Base-by-base conservation (phyloP, 2,888 invertebrate genomes). In the Drosophila borealis region DNA sequence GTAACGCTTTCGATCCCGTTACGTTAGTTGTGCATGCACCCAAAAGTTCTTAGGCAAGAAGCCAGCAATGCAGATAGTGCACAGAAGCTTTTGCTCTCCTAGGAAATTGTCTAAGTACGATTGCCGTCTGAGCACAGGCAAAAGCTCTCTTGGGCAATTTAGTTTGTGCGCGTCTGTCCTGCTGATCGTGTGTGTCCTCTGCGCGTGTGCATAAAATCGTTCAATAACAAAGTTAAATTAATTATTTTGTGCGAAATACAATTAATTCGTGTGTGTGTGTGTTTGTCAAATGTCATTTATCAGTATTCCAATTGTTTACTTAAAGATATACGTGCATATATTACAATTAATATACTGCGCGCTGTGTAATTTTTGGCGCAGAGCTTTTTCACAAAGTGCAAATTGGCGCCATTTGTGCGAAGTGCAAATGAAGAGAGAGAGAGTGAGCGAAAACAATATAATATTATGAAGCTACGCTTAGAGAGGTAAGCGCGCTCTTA, bases 1-100 rank as follows among this genome's bases (percentile, higher is more conserved):
- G 11, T 10, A 10, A 5, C n/a, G 21, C n/a, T 37, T 25, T 14
- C n/a, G 21, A 37, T 51, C 36, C 50, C 37, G 37, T 51, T 51
- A 50, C 11, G 10, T 36, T 25, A 50, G 21, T 14, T 10, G 10
- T n/a, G n/a, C 14, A 36, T 8, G 14, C 14, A 37, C 36, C 6
- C 4, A 13, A 13, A 49, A 34, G 34, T 8, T 34, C 17, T 34
- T 19, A 13, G 2, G 8, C 19, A 8, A 29, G 29, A 29, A 29
- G 2, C 29, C 29, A 29, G 29, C 8, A 29, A 8, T 29, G 29
- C 29, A 29, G 29, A 29, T 8, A 8, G 29, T 29, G 29, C 29
- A 29, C 29, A 8, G 8, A 29, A 29, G 29, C 29, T 29, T 29
- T 29, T 29, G 29, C 8, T 29, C 29, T 29, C 29, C 29, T 8